Percentiles rank a stretch among this genome's conserved stretches.
These are phyloP conservation scores for Spea hammondii DNA, from an alignment of 2,797 vertebrate genomes.

Conservation along the genomic window DNA sequence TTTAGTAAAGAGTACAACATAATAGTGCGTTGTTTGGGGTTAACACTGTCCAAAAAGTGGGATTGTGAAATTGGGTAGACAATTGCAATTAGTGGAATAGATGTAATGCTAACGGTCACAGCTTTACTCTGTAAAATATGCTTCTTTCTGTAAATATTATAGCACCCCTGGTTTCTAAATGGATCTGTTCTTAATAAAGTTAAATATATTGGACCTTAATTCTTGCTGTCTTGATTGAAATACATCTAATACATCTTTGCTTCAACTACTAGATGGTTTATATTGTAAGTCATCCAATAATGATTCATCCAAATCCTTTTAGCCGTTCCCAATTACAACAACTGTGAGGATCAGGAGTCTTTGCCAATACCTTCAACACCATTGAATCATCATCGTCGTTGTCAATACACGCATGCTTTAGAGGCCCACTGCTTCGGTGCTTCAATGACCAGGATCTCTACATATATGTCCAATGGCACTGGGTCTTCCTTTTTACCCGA, in stretches of 20 bases:
- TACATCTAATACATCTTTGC: neutral
- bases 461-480: no score
- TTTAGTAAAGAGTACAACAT: neutral
- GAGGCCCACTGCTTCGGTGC: no score
- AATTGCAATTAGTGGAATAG: constrained; percentile 14
- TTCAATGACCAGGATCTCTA: no score
- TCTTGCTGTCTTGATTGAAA: neutral
- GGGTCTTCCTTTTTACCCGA: no score
- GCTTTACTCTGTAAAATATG: constrained; percentile 33
- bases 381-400: no score
- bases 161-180: constrained; percentile 41
- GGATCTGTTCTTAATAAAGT: constrained; percentile 46
- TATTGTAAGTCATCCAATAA: no score
- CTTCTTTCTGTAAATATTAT: constrained; percentile 42
- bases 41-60: constrained; percentile 9
- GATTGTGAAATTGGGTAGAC: constrained; percentile 6
- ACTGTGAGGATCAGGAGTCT: no score
- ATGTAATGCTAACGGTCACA: constrained; percentile 9
- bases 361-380: no score
- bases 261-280: neutral
- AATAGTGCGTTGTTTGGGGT: constrained; percentile 5
- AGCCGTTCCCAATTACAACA: no score
- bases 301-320: no score
- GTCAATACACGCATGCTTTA: no score
- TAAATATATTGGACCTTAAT: neutral